Evolutionary conservation across 2,113 vertebrate genomes (phyloP).

Genomic region (Grammomys dolichurus): DNA sequence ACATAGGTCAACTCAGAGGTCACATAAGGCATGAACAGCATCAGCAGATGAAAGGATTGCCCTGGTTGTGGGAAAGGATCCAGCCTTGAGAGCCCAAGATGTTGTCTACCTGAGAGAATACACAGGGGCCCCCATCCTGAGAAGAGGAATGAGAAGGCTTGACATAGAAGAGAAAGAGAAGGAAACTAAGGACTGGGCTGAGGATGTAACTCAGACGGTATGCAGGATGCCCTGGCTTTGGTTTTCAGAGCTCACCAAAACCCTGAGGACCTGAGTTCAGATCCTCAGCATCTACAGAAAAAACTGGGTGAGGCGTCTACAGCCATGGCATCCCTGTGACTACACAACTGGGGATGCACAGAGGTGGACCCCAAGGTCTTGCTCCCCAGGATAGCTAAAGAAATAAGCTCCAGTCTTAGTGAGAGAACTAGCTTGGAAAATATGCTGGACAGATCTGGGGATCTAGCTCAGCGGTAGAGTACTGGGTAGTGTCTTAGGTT

Average conservation of each 20-base stretch:
- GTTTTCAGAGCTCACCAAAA: not conserved
- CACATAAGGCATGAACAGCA: not conserved
- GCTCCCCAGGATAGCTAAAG: not conserved
- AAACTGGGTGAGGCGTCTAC: not conserved
- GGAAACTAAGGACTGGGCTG: not conserved
- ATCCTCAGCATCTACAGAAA: not conserved
- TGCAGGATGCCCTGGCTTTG: not conserved
- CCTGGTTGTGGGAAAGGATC: not conserved
- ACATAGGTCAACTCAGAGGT: not conserved
- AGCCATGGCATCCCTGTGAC: not conserved
- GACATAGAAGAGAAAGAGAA: not conserved
- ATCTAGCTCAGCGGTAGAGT: not conserved
- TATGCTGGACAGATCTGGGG: not conserved
- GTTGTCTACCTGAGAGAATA: not conserved
- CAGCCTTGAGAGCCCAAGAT: not conserved
- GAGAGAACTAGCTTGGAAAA: not conserved
- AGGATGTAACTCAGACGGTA: not conserved
- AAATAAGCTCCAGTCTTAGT: not conserved
- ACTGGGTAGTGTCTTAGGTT: not conserved
- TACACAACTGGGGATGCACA: not conserved
- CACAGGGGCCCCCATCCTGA: not conserved
- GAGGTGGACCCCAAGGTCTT: not conserved
- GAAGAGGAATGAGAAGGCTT: not conserved
- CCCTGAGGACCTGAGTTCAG: not conserved
- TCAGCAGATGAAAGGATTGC: not conserved